These are phyloP conservation scores for Marasmarcha lunaedactyla DNA, from an alignment of 2,888 invertebrate species.

Conservation along the genomic window DNA sequence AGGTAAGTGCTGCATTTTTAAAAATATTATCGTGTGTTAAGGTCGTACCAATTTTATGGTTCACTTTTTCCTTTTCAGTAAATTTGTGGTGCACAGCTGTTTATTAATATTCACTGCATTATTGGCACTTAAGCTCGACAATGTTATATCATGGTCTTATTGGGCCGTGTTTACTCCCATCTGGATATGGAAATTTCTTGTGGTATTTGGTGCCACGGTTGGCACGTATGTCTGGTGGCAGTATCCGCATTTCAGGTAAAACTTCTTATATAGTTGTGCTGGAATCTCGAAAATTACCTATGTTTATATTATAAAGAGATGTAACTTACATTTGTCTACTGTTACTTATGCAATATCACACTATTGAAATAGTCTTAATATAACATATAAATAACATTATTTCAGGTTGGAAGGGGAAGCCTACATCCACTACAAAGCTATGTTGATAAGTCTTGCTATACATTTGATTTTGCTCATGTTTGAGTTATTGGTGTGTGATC, in stretches of 20 bases:
- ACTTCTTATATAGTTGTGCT: too few relatives aligned
- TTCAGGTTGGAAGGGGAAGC: conserved; percentile 93
- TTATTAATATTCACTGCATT: conserved; percentile 91
- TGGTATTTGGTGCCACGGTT: conserved; percentile 88
- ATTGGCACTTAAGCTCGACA: conserved; percentile 91
- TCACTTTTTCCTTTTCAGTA: conserved; percentile 72
- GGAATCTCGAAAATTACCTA: background rate
- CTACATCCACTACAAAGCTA: conserved; percentile 97
- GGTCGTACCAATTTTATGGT: too few relatives aligned
- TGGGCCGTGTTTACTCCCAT: conserved; percentile 97
- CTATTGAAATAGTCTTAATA: background rate
- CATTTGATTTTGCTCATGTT: conserved; percentile 96
- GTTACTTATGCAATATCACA: background rate
- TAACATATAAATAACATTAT: conserved; percentile 14
- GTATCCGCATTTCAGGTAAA: conserved; percentile 92
- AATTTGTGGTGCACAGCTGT: conserved; percentile 96
- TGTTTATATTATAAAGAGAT: too few relatives aligned
- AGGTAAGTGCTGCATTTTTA: conserved; percentile 76
- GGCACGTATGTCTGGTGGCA: conserved; percentile 97
- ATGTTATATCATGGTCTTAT: conserved; percentile 90
- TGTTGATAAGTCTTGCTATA: conserved; percentile 95
- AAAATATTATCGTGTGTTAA: background rate
- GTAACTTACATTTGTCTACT: too few relatives aligned
- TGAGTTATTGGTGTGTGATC: conserved; percentile 95
- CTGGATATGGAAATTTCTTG: conserved; percentile 97